Conservation (phyloP, 2,113 vertebrate genomes). For the Odobenus rosmarus region DNA sequence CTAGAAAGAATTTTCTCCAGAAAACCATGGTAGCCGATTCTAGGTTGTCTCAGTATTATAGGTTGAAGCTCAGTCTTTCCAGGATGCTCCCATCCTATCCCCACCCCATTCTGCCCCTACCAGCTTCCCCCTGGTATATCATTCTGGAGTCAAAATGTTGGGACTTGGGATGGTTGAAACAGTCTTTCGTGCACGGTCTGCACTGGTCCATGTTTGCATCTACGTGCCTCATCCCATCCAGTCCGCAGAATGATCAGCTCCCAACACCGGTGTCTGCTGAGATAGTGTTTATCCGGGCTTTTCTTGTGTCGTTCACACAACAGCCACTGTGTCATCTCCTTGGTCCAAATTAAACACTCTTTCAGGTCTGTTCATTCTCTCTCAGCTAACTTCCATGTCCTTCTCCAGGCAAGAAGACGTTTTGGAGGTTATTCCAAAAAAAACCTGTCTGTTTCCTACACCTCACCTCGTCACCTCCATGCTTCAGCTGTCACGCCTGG, state of each 20-base stretch:
- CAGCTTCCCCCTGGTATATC: background rate
- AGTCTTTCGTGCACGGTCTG: no score
- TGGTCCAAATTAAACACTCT: background rate
- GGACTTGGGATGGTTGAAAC: background rate
- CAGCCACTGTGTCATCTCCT: background rate
- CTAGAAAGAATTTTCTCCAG: background rate
- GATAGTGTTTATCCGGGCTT: background rate
- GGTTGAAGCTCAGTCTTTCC: background rate
- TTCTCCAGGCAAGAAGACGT: background rate
- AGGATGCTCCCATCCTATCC: background rate
- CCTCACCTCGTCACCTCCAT: background rate
- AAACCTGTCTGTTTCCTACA: background rate
- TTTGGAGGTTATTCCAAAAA: background rate
- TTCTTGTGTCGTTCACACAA: rapidly evolving
- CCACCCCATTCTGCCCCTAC: rapidly evolving
- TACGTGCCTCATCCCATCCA: rapidly evolving
- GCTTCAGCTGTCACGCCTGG: background rate
- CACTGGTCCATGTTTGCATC: background rate
- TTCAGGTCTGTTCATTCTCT: background rate
- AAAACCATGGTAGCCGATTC: background rate
- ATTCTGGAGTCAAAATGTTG: rapidly evolving
- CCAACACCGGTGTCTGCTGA: background rate
- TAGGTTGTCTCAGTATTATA: background rate
- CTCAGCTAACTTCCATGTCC: background rate
- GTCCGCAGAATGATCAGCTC: background rate